Percentiles rank a stretch among this genome's conserved stretches.
Conservation (phyloP, 2,113 vertebrate species). For the Mormyrus iriodes region DNA sequence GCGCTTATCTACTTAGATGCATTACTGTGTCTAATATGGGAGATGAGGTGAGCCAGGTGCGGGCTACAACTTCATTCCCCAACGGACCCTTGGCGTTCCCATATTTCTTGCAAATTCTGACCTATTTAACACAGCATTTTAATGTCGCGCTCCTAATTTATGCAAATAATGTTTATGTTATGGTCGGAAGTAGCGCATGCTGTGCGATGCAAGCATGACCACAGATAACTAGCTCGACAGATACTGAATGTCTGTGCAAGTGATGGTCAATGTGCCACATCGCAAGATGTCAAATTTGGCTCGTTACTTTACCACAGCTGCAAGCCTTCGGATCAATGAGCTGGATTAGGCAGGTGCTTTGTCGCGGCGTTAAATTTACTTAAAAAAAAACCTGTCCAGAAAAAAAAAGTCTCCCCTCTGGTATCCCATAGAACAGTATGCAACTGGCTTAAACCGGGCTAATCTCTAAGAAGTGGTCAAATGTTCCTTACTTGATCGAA, state of each 20-base stretch:
- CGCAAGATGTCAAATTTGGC: background rate
- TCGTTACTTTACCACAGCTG: slow-evolving; percentile 1
- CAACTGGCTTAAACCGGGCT: slow-evolving; percentile 14
- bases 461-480: slow-evolving; percentile 11
- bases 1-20: slow-evolving; percentile 22
- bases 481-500: slow-evolving; percentile 6
- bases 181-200: background rate
- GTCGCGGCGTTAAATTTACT: slow-evolving; percentile 12
- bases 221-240: background rate
- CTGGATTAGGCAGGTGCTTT: slow-evolving; percentile 24
- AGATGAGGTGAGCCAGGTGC: background rate
- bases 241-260: slow-evolving; percentile 1
- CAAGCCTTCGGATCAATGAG: slow-evolving; percentile 15
- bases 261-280: background rate
- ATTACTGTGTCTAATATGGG: slow-evolving; percentile 18
- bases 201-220: too few species aligned
- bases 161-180: slow-evolving; percentile 12
- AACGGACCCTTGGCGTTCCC: background rate
- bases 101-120: slow-evolving; percentile 5
- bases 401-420: slow-evolving; percentile 10
- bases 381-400: background rate
- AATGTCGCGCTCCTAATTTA: slow-evolving; percentile 12
- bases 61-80: slow-evolving; percentile 16
- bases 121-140: slow-evolving; percentile 13
- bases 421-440: background rate